Conservation (phyloP, 2,113 vertebrate species). For the Takifugu flavidus region DNA sequence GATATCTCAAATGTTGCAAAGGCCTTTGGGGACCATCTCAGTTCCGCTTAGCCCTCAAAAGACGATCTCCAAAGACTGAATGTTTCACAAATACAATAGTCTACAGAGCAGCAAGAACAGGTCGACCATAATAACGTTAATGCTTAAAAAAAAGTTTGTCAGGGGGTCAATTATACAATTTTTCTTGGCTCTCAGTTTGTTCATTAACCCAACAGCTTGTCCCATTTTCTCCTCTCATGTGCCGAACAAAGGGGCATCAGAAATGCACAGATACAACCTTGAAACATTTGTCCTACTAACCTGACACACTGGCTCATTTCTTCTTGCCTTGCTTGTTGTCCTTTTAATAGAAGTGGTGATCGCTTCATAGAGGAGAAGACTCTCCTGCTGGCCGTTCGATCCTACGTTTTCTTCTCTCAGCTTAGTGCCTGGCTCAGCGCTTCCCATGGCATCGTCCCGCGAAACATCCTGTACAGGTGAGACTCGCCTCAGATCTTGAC, state of each 20-base stretch:
- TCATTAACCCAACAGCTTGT: constrained; percentile 42
- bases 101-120: too few species aligned
- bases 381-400: constrained; percentile 91
- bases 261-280: constrained; percentile 18
- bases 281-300: constrained; percentile 53
- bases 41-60: too few species aligned
- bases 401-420: constrained; percentile 98
- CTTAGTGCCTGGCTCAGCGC: constrained; percentile 98
- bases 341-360: constrained; percentile 84
- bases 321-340: constrained; percentile 15
- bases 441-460: constrained; percentile 94
- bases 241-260: constrained; percentile 12
- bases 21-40: too few species aligned
- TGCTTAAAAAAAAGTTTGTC: too few species aligned
- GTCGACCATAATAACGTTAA: too few species aligned
- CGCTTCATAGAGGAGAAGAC: constrained; percentile 96
- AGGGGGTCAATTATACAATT: background rate
- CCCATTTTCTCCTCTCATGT: constrained; percentile 46
- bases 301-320: constrained; percentile 60
- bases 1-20: too few species aligned
- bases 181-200: constrained; percentile 18
- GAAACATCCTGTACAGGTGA: constrained; percentile 97
- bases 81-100: too few species aligned
- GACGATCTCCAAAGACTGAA: too few species aligned
- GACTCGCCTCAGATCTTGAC: constrained; percentile 18